A percentile compares a stretch with the other conserved stretches of the same genome.
Conservation (phyloP, 2,113 vertebrate species). For the Azemiops feae region DNA sequence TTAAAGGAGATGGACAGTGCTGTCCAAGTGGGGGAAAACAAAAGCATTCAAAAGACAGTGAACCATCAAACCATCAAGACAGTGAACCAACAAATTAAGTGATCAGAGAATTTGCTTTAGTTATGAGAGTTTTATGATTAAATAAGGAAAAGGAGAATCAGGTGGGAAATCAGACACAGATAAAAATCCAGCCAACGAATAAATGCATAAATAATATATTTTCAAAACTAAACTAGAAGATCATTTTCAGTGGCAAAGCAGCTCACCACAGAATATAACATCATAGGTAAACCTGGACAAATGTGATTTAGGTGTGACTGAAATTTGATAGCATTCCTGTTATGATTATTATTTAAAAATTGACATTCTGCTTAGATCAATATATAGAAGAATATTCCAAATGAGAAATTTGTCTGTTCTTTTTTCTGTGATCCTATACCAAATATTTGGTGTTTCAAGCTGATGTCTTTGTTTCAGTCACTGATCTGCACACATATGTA, state of each 20-base stretch:
- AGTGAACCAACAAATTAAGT: background rate
- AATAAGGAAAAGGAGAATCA: background rate
- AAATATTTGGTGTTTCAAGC: background rate
- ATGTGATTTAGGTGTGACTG: background rate
- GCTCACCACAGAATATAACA: background rate
- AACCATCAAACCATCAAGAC: background rate
- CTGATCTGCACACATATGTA: background rate
- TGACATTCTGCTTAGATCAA: background rate
- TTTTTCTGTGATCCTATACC: background rate
- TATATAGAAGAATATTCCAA: background rate
- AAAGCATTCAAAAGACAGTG: background rate
- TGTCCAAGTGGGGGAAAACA: background rate
- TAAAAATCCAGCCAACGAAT: background rate
- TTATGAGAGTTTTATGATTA: background rate
- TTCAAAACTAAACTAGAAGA: background rate
- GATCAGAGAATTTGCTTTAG: background rate
- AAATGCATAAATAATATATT: background rate
- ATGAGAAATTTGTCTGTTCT: accelerated
- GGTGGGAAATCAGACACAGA: background rate
- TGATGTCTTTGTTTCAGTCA: background rate
- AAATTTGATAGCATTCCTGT: background rate
- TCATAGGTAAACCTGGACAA: background rate
- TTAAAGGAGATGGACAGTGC: background rate
- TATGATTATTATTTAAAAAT: background rate
- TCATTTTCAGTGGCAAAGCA: background rate